phyloP scores from a whole-genome alignment of 2,113 vertebrate genomes.

The Vicugna pacos region DNA sequence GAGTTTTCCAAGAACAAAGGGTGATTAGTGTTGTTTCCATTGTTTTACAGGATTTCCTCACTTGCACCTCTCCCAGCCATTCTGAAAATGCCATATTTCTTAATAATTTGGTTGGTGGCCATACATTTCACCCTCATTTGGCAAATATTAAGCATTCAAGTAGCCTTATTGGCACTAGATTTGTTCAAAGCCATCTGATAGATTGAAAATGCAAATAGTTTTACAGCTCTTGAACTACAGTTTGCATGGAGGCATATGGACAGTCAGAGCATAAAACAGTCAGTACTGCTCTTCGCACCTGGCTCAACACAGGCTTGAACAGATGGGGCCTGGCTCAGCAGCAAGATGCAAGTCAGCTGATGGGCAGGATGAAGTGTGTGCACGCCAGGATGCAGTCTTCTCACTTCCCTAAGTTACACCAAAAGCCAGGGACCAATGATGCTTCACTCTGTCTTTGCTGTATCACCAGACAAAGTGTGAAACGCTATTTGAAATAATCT shows the following conservation, averaged over 20 bases:
- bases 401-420: background rate
- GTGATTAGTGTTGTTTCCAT: background rate
- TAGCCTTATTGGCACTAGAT: constrained; percentile 47
- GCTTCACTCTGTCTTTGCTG: background rate
- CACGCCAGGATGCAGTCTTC: background rate
- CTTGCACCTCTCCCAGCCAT: background rate
- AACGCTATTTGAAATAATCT: background rate
- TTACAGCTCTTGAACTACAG: constrained; percentile 44
- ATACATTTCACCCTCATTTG: constrained; percentile 29
- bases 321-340: constrained; percentile 15
- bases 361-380: background rate
- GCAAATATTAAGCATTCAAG: constrained; percentile 62
- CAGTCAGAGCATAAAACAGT: constrained; percentile 16
- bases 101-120: constrained; percentile 47
- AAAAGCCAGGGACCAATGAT: background rate
- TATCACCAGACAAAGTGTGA: background rate
- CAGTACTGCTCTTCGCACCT: constrained; percentile 56
- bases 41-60: constrained; percentile 31
- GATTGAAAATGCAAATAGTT: constrained; percentile 62
- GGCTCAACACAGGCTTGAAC: background rate
- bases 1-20: constrained; percentile 40
- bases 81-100: constrained; percentile 57
- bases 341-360: background rate
- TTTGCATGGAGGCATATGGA: constrained; percentile 40
- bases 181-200: constrained; percentile 64